These are phyloP conservation scores for Marronus borbonicus DNA, from an alignment of 2,888 invertebrate species.

Conservation along the genomic window DNA sequence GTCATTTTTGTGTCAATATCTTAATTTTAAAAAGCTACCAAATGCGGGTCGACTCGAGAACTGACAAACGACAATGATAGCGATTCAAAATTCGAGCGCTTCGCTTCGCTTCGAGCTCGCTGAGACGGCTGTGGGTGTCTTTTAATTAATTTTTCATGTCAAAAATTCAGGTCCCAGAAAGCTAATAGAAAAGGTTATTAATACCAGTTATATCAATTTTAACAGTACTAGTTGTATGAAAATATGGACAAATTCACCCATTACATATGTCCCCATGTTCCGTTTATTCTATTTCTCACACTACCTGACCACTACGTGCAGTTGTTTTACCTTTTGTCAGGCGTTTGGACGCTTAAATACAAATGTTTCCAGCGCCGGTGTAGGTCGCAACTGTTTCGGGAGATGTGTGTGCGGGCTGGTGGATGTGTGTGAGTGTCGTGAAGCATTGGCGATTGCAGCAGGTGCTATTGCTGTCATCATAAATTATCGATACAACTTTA, in stretches of 20 bases:
- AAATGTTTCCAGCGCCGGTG: not conserved
- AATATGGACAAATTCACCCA: not conserved
- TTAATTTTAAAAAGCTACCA: too few species aligned
- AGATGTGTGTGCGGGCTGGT: conserved; percentile 2
- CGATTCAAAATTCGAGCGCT: too few species aligned
- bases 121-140: too few species aligned
- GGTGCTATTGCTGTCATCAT: conserved; percentile 70
- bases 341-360: conserved; percentile 16
- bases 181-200: too few species aligned
- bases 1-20: too few species aligned
- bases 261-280: conserved; percentile 34
- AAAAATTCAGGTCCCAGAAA: too few species aligned
- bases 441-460: conserved; percentile 69
- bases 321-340: conserved; percentile 8
- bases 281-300: conserved; percentile 28
- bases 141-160: too few species aligned
- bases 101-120: too few species aligned
- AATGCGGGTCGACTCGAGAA: too few species aligned
- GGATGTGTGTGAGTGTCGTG: conserved; percentile 53
- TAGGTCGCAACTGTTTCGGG: conserved; percentile 38
- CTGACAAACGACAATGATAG: too few species aligned
- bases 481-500: conserved; percentile 69
- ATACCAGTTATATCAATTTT: too few species aligned
- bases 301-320: conserved; percentile 1
- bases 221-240: not conserved